Percentiles rank a stretch among this genome's conserved stretches.
These are phyloP conservation scores for Masticophis lateralis DNA, from an alignment of 2,797 vertebrate genomes.

Conservation along the genomic window DNA sequence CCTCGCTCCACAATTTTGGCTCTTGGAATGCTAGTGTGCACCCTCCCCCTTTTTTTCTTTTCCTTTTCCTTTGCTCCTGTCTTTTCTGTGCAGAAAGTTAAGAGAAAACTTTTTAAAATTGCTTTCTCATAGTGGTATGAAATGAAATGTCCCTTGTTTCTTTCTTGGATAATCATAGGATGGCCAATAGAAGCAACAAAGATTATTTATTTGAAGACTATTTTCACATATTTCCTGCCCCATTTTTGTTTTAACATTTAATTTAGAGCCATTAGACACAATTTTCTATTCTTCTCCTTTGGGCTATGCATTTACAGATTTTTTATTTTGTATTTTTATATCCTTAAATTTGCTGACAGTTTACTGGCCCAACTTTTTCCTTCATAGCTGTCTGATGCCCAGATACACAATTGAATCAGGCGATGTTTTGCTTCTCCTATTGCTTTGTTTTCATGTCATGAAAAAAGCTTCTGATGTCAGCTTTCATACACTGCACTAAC, in stretches of 20 bases:
- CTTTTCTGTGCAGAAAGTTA: background rate
- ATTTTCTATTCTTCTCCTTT: background rate
- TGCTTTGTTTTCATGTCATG: background rate
- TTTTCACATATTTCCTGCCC: background rate
- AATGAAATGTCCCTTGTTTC: background rate
- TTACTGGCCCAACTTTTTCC: background rate
- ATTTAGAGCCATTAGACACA: background rate
- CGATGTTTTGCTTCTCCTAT: background rate
- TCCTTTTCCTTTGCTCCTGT: background rate
- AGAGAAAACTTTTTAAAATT: too few species aligned
- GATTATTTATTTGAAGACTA: background rate
- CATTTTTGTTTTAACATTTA: background rate
- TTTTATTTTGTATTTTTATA: background rate
- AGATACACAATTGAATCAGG: background rate
- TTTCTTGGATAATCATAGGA: background rate
- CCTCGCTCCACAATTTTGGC: background rate
- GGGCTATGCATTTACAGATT: background rate
- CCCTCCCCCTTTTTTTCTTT: fast-evolving
- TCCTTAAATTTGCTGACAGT: background rate
- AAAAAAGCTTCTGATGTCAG: background rate
- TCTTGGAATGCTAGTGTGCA: background rate
- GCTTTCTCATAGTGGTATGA: background rate
- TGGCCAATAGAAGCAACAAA: background rate
- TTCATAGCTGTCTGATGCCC: background rate
- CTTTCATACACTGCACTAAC: background rate